A percentile compares a stretch with the other conserved stretches of the same genome.
These are phyloP conservation scores for Polyergus mexicanus DNA, from an alignment of 1,140 invertebrate genomes.

Conservation along the genomic window DNA sequence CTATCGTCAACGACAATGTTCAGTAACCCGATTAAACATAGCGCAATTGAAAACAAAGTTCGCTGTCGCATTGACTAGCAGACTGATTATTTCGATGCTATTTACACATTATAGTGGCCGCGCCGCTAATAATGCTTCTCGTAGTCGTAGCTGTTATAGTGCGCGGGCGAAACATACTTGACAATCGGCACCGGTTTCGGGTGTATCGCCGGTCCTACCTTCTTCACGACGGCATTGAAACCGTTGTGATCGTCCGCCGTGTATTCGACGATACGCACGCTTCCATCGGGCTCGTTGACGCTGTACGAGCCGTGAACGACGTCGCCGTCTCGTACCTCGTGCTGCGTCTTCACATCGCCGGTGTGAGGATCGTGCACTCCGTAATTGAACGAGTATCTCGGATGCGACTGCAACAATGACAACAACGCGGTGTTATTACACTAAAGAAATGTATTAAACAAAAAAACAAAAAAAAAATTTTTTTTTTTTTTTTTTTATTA, in stretches of 20 bases:
- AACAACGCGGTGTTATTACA: neutral
- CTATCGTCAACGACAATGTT: neutral
- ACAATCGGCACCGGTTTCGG: constrained; percentile 80
- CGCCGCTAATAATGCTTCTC: constrained; percentile 79
- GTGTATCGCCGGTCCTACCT: constrained; percentile 84
- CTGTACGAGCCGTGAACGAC: constrained; percentile 87
- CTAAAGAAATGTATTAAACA: too few relatives aligned
- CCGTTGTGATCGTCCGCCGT: constrained; percentile 87
- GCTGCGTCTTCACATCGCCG: constrained; percentile 87
- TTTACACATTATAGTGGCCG: constrained; percentile 22
- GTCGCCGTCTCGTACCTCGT: constrained; percentile 87
- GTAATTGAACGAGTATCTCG: constrained; percentile 87
- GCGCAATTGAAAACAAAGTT: neutral
- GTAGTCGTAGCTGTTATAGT: constrained; percentile 83
- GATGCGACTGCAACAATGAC: constrained; percentile 82
- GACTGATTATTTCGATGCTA: constrained; percentile 27
- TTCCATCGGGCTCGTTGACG: constrained; percentile 87
- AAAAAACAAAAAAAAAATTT: too few relatives aligned
- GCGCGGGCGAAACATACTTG: constrained; percentile 82
- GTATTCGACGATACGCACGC: constrained; percentile 86
- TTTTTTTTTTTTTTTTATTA: too few relatives aligned
- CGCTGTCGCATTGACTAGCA: constrained; percentile 14
- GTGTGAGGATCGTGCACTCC: constrained; percentile 87
- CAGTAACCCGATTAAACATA: neutral
- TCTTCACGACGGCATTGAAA: constrained; percentile 87